Conservation (phyloP, 2,888 invertebrate species). For the Laspeyria flexula region DNA sequence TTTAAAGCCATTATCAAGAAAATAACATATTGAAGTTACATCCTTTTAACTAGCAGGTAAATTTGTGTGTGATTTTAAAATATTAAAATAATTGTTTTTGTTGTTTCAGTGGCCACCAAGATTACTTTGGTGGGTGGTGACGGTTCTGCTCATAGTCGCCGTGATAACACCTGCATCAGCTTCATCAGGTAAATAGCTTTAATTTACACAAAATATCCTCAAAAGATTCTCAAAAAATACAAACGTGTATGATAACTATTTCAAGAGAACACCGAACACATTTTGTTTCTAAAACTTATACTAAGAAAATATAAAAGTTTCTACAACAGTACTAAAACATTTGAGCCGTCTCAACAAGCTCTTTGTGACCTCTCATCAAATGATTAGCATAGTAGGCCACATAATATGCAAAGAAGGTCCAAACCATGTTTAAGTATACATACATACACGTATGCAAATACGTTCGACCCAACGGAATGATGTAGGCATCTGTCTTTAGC, state of each 20-base stretch:
- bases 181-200: conserved; percentile 83
- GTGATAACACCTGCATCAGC: conserved; percentile 84
- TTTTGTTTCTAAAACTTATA: too few species aligned
- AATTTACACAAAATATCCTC: neutral
- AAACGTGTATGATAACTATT: too few species aligned
- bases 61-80: too few species aligned
- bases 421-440: conserved; percentile 7
- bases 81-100: conserved; percentile 26
- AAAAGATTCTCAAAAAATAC: too few species aligned
- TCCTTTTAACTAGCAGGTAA: neutral
- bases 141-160: conserved; percentile 83
- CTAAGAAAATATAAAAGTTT: too few species aligned
- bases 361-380: conserved; percentile 19
- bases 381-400: conserved; percentile 33
- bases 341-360: conserved; percentile 17
- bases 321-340: neutral
- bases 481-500: conserved; percentile 1
- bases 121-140: conserved; percentile 83
- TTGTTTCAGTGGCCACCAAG: conserved; percentile 88
- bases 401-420: conserved; percentile 24
- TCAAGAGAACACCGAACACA: too few species aligned
- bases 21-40: too few species aligned
- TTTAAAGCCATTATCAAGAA: too few species aligned
- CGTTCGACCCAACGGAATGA: neutral
- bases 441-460: conserved; percentile 8